phyloP scores from a whole-genome alignment of 2,888 invertebrate genomes.

The Platynereis dumerilii region DNA sequence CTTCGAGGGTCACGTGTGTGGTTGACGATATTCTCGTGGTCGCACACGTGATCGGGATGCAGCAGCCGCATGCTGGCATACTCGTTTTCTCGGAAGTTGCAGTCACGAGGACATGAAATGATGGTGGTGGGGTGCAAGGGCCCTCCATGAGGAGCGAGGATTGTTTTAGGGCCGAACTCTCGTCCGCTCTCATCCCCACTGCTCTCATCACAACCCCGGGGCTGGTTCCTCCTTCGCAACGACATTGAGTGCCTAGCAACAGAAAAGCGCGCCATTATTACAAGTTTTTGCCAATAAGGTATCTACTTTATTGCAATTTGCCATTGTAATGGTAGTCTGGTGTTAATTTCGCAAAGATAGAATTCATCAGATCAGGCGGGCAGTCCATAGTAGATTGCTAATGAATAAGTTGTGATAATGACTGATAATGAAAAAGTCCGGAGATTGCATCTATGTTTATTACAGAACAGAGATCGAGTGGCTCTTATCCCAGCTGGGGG shows the following conservation, averaged over 20 bases:
- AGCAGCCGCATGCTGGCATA: constrained; percentile 4
- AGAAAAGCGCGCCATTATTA: not conserved
- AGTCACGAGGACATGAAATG: not conserved
- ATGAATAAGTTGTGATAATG: no score
- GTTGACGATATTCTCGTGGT: constrained; percentile 5
- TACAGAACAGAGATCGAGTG: no score
- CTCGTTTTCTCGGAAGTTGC: not conserved
- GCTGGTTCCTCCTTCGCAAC: not conserved
- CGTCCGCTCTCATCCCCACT: not conserved
- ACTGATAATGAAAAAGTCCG: no score
- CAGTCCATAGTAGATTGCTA: not conserved
- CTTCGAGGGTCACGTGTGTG: constrained; percentile 1
- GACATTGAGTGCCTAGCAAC: not conserved
- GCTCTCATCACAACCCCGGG: not conserved
- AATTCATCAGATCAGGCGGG: not conserved
- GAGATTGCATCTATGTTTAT: no score
- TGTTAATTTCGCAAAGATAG: not conserved
- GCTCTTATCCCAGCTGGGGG: no score
- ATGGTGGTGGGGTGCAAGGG: not conserved
- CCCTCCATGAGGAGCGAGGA: not conserved
- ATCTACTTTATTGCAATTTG: constrained; percentile 4
- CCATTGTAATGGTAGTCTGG: not conserved
- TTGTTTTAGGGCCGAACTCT: no score
- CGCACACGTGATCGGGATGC: not conserved
- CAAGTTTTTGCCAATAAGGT: no score